Evolutionary conservation across 2,113 vertebrate species (phyloP).

Genomic region (Mobula hypostoma): DNA sequence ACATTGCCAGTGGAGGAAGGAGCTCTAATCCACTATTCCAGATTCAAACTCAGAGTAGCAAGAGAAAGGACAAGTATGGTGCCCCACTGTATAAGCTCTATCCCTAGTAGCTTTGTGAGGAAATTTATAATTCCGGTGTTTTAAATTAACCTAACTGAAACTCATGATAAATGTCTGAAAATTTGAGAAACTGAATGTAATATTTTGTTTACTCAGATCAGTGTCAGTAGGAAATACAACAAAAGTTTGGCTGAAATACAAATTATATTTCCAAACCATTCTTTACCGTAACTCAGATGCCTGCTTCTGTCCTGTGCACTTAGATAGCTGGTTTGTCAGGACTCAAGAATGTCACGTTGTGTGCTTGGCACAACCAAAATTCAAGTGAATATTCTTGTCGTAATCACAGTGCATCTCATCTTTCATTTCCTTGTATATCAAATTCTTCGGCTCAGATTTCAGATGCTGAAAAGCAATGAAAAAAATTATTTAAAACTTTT

Average conservation of each 20-base stretch:
- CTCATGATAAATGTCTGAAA: background rate
- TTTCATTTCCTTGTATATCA: constrained; percentile 20
- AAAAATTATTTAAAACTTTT: background rate
- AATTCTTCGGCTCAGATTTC: background rate
- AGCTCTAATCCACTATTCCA: background rate
- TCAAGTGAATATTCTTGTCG: background rate
- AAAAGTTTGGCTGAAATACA: background rate
- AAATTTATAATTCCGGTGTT: background rate
- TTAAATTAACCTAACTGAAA: background rate
- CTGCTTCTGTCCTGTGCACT: background rate
- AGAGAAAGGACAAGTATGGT: background rate
- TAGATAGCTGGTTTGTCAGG: constrained; percentile 13
- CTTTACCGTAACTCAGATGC: background rate
- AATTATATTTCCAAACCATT: background rate
- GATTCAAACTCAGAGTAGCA: background rate
- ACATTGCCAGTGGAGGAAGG: background rate
- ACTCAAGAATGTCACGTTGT: background rate
- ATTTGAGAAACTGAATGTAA: background rate
- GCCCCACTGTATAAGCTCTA: too few relatives aligned
- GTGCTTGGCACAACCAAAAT: background rate
- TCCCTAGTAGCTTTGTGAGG: background rate
- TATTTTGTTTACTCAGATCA: background rate
- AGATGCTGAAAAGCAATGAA: constrained; percentile 20
- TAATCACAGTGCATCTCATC: background rate
- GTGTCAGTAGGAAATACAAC: background rate